Conservation (phyloP, 2,888 invertebrate genomes). For the Mamestra brassicae region DNA sequence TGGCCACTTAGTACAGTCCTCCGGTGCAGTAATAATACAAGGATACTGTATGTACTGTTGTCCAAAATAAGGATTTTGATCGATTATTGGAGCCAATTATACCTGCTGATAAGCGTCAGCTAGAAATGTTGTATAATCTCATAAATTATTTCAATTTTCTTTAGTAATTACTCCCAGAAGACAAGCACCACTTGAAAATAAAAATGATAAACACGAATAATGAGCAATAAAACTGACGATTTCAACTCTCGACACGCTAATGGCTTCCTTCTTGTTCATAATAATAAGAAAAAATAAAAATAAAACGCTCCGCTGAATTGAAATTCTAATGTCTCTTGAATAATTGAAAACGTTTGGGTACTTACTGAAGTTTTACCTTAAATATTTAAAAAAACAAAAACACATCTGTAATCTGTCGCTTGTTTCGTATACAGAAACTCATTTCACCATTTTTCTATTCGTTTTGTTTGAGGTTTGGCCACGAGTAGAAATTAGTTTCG, state of each 20-base stretch:
- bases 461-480: conserved; percentile 50
- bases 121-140: conserved; percentile 24
- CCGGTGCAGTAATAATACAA: conserved; percentile 6
- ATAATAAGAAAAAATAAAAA: conserved; percentile 64
- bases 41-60: neutral
- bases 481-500: conserved; percentile 48
- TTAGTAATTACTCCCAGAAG: conserved; percentile 43
- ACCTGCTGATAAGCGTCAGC: conserved; percentile 7
- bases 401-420: conserved; percentile 68
- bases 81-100: neutral
- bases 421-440: conserved; percentile 65
- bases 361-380: conserved; percentile 72
- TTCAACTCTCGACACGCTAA: conserved; percentile 68
- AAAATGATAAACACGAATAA: conserved; percentile 68
- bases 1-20: conserved; percentile 13
- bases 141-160: conserved; percentile 33
- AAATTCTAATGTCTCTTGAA: conserved; percentile 78
- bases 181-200: conserved; percentile 54
- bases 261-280: conserved; percentile 67
- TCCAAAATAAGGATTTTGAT: neutral
- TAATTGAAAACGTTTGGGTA: conserved; percentile 74
- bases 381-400: conserved; percentile 67
- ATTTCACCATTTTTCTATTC: conserved; percentile 63
- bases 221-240: conserved; percentile 69
- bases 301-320: conserved; percentile 72